Conservation (phyloP, 2,797 vertebrate species). For the Catamblyrhynchus diadema region DNA sequence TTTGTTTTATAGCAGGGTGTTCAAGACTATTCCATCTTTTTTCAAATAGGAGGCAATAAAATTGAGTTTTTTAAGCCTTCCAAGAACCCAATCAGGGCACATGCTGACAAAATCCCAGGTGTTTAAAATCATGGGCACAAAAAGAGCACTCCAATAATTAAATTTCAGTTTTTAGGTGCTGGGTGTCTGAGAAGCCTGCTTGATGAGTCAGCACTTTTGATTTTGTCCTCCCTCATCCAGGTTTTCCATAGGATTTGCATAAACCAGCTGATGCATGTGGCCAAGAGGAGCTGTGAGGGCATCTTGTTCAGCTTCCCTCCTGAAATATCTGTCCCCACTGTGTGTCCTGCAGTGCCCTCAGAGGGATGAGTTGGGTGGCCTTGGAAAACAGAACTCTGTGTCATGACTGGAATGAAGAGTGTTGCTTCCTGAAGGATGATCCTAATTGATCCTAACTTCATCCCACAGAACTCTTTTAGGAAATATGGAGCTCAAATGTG, state of each 20-base stretch:
- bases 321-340: accelerated
- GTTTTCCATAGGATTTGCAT: not conserved
- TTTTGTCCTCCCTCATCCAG: not conserved
- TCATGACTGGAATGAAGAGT: not conserved
- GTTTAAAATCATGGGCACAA: not conserved
- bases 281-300: not conserved
- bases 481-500: not conserved
- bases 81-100: not conserved
- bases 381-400: too few relatives aligned
- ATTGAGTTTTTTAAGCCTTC: not conserved
- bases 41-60: not conserved
- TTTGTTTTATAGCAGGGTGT: not conserved
- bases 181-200: not conserved
- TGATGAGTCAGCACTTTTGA: not conserved
- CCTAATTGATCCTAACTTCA: not conserved
- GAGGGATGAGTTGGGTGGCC: not conserved
- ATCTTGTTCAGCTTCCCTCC: not conserved
- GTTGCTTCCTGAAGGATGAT: not conserved
- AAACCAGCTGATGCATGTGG: not conserved
- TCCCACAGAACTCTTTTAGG: not conserved
- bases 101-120: not conserved
- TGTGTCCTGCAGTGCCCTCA: not conserved
- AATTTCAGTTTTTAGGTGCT: not conserved
- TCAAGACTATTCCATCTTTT: slow-evolving; percentile 9
- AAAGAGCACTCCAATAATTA: not conserved